phyloP scores from a whole-genome alignment of 1,140 invertebrate genomes.

The Meteorus sp. region DNA sequence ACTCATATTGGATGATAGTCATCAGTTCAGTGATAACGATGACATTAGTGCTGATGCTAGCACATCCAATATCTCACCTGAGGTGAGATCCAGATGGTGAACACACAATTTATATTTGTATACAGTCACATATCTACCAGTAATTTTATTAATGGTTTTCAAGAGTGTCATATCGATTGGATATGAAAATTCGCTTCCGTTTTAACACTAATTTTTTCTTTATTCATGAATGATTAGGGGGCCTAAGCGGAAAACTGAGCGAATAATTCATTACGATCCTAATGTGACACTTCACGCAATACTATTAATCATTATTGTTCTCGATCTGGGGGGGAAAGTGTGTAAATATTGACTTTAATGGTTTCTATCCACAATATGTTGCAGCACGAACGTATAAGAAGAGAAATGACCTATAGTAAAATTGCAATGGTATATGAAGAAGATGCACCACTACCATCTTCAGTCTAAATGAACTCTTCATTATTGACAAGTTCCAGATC shows the following conservation, averaged over 20 bases:
- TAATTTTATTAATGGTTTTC: background rate
- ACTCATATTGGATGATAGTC: slow-evolving; percentile 66
- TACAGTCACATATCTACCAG: background rate
- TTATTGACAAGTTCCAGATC: background rate
- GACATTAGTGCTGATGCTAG: slow-evolving; percentile 64
- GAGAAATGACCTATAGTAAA: slow-evolving; percentile 44
- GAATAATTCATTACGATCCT: too few relatives aligned
- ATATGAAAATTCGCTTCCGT: background rate
- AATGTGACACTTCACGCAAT: too few relatives aligned
- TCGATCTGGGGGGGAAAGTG: background rate
- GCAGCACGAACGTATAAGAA: slow-evolving; percentile 39
- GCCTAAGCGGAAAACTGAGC: too few relatives aligned
- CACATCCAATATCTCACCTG: slow-evolving; percentile 27
- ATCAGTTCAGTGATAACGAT: slow-evolving; percentile 65
- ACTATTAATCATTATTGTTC: too few relatives aligned
- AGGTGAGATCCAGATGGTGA: slow-evolving; percentile 33
- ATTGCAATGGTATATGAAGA: slow-evolving; percentile 53
- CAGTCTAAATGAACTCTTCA: slow-evolving; percentile 17
- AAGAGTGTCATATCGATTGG: background rate
- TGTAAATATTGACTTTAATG: background rate
- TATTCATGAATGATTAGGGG: too few relatives aligned
- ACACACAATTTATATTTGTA: background rate
- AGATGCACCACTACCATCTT: slow-evolving; percentile 49
- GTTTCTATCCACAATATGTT: slow-evolving; percentile 15
- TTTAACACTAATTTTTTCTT: too few relatives aligned